Evolutionary conservation across 2,113 vertebrate species (phyloP).

Genomic region (Prolemur simus): DNA sequence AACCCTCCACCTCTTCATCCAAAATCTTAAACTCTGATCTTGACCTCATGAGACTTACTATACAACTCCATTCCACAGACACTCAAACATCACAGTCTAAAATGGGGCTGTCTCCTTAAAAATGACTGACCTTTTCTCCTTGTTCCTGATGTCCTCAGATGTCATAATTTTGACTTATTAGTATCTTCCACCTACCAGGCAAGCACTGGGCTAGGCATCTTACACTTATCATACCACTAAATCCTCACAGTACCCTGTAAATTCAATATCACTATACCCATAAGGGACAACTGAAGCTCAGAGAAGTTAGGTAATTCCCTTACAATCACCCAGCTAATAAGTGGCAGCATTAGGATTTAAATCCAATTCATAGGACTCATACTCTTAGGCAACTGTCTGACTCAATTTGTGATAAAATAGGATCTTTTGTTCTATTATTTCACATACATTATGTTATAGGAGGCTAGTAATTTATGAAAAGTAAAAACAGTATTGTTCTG

Average conservation of each 20-base stretch:
- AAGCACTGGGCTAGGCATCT: background rate
- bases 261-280: background rate
- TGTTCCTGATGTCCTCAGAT: background rate
- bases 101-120: background rate
- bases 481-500: background rate
- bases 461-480: background rate
- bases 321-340: background rate
- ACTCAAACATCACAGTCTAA: background rate
- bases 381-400: background rate
- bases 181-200: background rate
- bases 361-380: background rate
- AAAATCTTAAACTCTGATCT: background rate
- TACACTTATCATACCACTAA: background rate
- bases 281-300: background rate
- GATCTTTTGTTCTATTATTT: background rate
- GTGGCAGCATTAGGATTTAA: background rate
- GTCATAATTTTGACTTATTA: background rate
- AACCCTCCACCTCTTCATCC: too few species aligned
- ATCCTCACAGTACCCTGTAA: background rate
- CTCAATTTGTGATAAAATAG: background rate
- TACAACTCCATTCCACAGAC: background rate
- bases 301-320: background rate
- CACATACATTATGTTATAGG: background rate
- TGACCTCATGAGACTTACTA: background rate
- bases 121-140: background rate